Base-by-base conservation (phyloP, 2,797 vertebrate species). In the Capromys pilorides region DNA sequence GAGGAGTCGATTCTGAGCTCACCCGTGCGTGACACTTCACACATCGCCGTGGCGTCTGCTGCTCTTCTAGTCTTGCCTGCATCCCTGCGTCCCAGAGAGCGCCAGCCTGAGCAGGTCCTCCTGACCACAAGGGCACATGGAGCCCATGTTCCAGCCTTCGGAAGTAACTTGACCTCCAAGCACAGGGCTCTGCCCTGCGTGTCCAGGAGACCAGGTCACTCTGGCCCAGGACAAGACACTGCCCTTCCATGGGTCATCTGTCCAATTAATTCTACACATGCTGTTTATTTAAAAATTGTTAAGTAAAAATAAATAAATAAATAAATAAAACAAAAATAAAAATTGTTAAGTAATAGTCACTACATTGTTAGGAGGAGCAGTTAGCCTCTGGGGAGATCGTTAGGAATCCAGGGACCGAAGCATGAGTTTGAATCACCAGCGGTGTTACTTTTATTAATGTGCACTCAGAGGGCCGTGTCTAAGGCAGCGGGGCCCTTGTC, bases 161-260 rank as follows among this genome's bases (percentile, higher is more conserved):
- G 18, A 3, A 54, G 18, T 77, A 28, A 26, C 45, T 22, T 36
- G 13, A 21, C 49, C 71, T 54, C 2, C 0, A 24, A 45, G 61
- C n/a, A 39, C 18, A 19, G 59, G 9, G 22, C 12, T 22, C 84
- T 33, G 13, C 24, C 18, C n/a, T 51, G 22, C 3, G 0, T 33
- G 2, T 33, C 45, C 33, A 7, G 3, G 1, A 77, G 51, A 19
- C 5, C 12, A 3, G 4, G 13, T 26, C 7, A 6, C 12, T 21
- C 45, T 22, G 69, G 0, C 18, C 18, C 64, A n/a, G 0, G 0
- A 11, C 6, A 45, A 12, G 19, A 12, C 3, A 2, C 78, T 26
- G 26, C 16, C 13, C 36, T 18, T 12, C 66, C 33, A 0, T 4
- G 39, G 22, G 28, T 81, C 57, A 19, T 28, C 59, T 3, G n/a